A percentile compares a stretch with the other conserved stretches of the same genome.
These are phyloP conservation scores for Mactromeris polynyma DNA, from an alignment of 2,888 invertebrate species.

Conservation along the genomic window DNA sequence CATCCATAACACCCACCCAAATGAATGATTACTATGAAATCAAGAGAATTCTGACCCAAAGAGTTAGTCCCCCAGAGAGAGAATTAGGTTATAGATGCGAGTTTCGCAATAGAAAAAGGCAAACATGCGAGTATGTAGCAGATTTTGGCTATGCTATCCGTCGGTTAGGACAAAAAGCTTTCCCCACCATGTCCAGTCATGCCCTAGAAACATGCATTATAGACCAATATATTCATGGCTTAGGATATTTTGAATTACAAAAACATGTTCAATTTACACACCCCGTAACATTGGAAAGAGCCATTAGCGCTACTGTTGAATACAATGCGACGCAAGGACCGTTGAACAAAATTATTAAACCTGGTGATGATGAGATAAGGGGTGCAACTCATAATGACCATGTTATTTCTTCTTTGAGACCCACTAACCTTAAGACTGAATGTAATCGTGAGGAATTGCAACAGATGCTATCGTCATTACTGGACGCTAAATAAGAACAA, in stretches of 20 bases:
- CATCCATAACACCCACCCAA: neutral
- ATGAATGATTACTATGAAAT: neutral
- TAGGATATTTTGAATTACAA: conserved; percentile 35
- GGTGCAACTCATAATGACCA: conserved; percentile 1
- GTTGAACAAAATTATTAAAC: neutral
- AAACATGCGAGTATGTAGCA: conserved; percentile 25
- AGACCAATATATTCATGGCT: conserved; percentile 41
- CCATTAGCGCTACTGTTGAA: conserved; percentile 22
- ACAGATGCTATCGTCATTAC: no score
- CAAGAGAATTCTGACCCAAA: conserved; percentile 21
- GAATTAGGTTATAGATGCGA: conserved; percentile 44
- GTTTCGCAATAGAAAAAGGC: conserved; percentile 37
- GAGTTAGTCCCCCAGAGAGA: conserved; percentile 44
- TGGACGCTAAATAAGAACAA: no score
- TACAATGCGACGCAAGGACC: conserved; percentile 6
- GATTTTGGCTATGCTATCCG: conserved; percentile 41
- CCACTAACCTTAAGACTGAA: neutral
- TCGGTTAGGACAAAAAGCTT: conserved; percentile 34
- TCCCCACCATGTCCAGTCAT: conserved; percentile 17
- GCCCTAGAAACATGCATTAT: conserved; percentile 20
- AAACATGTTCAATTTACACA: conserved; percentile 45
- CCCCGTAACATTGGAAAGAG: conserved; percentile 18
- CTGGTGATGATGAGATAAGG: neutral
- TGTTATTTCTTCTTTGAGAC: no score
- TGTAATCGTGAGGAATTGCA: no score